Conservation (phyloP, 2,113 vertebrate genomes). For the Clupea harengus region DNA sequence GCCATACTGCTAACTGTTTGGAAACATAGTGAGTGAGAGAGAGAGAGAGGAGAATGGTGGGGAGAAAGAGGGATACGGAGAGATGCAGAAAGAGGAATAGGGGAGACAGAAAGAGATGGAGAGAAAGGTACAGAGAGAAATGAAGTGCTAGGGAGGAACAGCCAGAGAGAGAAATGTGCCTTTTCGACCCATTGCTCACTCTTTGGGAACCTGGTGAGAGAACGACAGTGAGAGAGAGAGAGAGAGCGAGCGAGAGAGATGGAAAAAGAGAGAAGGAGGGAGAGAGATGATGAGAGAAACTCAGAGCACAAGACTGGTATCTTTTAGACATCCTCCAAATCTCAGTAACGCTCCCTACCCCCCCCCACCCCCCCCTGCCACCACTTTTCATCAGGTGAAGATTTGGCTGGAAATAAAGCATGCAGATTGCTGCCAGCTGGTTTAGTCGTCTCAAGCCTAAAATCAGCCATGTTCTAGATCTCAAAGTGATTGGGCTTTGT, state of each 20-base stretch:
- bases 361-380: neutral
- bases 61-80: neutral
- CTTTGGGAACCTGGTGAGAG: neutral
- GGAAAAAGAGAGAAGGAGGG: neutral
- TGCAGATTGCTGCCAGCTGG: slow-evolving; percentile 12
- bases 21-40: neutral
- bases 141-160: neutral
- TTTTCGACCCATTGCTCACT: neutral
- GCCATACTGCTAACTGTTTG: neutral
- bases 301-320: neutral
- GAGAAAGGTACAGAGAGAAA: neutral
- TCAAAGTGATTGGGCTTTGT: neutral
- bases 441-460: neutral
- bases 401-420: neutral
- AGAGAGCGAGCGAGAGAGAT: neutral
- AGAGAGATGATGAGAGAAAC: neutral
- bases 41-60: neutral
- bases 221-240: neutral
- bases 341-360: neutral
- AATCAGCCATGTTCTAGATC: neutral
- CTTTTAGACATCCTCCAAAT: neutral
- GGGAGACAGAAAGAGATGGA: neutral
- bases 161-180: neutral
- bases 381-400: slow-evolving; percentile 4
- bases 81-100: neutral